Conservation (phyloP, 2,797 vertebrate species). For the Protosalanx chinensis region DNA sequence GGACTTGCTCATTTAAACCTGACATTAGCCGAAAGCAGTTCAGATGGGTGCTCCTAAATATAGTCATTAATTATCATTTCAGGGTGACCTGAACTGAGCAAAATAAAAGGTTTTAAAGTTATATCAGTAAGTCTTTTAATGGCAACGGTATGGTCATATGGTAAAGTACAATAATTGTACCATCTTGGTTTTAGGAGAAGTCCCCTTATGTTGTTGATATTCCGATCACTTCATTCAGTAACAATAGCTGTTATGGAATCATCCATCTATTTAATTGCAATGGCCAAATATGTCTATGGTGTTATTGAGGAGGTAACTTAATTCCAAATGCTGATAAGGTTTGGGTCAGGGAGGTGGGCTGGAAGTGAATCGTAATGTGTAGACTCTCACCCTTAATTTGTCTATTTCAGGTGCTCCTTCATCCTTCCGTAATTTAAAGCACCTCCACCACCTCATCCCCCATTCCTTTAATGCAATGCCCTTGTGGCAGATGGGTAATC, state of each 20-base stretch:
- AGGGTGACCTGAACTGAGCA: background rate
- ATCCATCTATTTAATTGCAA: slow-evolving; percentile 71
- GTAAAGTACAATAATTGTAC: background rate
- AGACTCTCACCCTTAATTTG: slow-evolving; percentile 45
- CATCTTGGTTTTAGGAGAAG: slow-evolving; percentile 36
- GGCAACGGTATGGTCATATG: too few species aligned
- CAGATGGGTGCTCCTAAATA: background rate
- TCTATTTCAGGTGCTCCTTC: slow-evolving; percentile 49
- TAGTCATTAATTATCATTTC: background rate
- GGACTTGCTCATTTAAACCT: background rate
- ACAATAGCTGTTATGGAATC: slow-evolving; percentile 64
- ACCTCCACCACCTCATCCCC: slow-evolving; percentile 2
- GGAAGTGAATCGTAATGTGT: slow-evolving; percentile 44
- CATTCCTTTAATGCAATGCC: slow-evolving; percentile 38
- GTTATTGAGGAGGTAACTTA: slow-evolving; percentile 69
- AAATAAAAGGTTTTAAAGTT: background rate
- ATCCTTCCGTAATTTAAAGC: slow-evolving; percentile 35
- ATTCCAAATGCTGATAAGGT: slow-evolving; percentile 62
- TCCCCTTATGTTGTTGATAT: slow-evolving; percentile 48
- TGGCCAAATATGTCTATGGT: slow-evolving; percentile 61
- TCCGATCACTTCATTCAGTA: slow-evolving; percentile 53
- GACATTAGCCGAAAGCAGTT: background rate
- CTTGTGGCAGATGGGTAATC: slow-evolving; percentile 58
- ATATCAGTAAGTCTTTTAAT: background rate
- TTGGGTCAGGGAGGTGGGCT: slow-evolving; percentile 43